phyloP scores from a whole-genome alignment of 2,797 vertebrate genomes.

The Fistularia commersonii region DNA sequence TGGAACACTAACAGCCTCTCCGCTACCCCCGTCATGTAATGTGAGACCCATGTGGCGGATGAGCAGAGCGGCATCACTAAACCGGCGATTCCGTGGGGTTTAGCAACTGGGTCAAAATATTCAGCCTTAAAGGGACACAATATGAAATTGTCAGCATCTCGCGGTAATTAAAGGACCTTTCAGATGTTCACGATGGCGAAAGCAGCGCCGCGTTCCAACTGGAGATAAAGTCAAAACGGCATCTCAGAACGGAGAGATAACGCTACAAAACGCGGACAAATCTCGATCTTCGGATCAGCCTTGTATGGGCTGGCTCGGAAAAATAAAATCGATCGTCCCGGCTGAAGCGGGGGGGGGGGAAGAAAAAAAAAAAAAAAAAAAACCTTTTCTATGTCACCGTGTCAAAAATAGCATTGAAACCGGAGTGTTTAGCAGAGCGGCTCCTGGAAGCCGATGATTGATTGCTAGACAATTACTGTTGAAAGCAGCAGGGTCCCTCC shows the following conservation, averaged over 20 bases:
- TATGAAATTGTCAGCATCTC: constrained; percentile 50
- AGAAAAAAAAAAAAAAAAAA: neutral
- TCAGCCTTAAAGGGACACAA: constrained; percentile 21
- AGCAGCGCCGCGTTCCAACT: constrained; percentile 1
- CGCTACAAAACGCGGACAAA: neutral
- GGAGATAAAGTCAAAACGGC: constrained; percentile 4
- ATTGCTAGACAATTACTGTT: constrained; percentile 71
- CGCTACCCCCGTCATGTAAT: constrained; percentile 33
- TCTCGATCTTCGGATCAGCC: constrained; percentile 1
- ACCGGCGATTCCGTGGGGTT: constrained; percentile 38
- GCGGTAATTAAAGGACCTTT: constrained; percentile 49
- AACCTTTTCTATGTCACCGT: constrained; percentile 33
- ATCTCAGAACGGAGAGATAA: constrained; percentile 8
- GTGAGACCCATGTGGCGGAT: constrained; percentile 40
- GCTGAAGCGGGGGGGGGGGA: too few species aligned
- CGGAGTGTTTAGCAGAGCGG: constrained; percentile 42
- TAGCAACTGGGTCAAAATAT: constrained; percentile 53
- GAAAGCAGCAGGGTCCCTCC: constrained; percentile 59
- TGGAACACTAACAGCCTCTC: constrained; percentile 25
- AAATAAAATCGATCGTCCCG: too few species aligned
- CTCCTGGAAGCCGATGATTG: constrained; percentile 69
- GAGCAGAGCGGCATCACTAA: constrained; percentile 33
- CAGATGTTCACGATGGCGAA: constrained; percentile 21
- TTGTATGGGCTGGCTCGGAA: constrained; percentile 1
- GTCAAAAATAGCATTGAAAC: constrained; percentile 59